Base-by-base conservation (phyloP, 2,113 vertebrate species). In the Urocolius indicus region DNA sequence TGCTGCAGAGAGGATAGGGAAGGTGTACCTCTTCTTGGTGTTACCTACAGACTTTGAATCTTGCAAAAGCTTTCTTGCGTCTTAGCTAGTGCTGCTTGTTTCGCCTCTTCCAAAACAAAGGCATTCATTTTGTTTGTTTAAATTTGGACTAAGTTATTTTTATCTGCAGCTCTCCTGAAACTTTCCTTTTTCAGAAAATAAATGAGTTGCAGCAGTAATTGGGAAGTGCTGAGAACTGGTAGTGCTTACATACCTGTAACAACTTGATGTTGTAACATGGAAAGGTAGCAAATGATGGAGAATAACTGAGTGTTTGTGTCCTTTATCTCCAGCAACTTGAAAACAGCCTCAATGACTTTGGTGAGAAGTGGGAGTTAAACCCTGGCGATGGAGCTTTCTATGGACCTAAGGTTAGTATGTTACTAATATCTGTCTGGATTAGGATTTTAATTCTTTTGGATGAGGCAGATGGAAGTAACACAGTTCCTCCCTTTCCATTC, bases 361-460 rank as follows among this genome's bases (percentile, higher is more conserved):
- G 99, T 55, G 98, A 99, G 96, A 99, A 99, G 88, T 99, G 99
- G 99, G 97, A 99, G 74, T 97, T 99, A 85, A 99, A 99, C 94
- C 99, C 99, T 10, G 99, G 99, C 1, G 99, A 99, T 88, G 99
- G 99, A 75, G 99, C 99, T 61, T 99, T 99, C 95, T 99, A 99
- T 72, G 99, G 99, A 86, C 99, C 99, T 66, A 99, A 99, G 99
- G 99, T 99, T 90, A 98, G 98, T 97, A 51, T 46, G 22, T 49
- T 93, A 41, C 24, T 62, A 27, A 36, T 5, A 8, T 5, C 7
- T 58, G 8, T 3, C 17, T 63, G 29, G 5, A 9, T 57, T 82
- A 32, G 11, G 19, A 10, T 67, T 92, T 86, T 86, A 48, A 11
- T 71, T 90, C 29, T 85, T 72, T 93, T 78, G 45, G 26, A 11